Percentiles rank a stretch among this genome's conserved stretches.
Evolutionary conservation across 2,113 vertebrate genomes (phyloP).

Genomic region (Trogon surrucura): DNA sequence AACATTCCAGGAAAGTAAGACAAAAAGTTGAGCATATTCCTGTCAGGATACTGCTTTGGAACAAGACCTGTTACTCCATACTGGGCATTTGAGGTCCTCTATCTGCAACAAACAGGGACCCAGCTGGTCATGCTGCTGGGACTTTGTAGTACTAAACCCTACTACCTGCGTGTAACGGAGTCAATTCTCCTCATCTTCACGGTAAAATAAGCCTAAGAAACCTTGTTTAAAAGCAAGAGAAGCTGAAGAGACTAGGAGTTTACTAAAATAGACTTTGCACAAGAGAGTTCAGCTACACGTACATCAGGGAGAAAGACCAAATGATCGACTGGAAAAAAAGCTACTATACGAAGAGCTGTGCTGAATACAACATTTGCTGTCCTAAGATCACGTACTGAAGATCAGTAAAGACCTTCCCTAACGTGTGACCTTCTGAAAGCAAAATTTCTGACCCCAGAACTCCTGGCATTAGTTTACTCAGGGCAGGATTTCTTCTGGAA

Average conservation of each 20-base stretch:
- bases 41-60: not conserved
- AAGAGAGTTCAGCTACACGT: not conserved
- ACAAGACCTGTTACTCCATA: not conserved
- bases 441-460: not conserved
- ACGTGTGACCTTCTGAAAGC: not conserved
- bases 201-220: not conserved
- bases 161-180: not conserved
- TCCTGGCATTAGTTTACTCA: not conserved
- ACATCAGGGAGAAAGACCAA: not conserved
- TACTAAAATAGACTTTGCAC: not conserved
- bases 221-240: not conserved
- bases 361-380: not conserved
- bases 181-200: not conserved
- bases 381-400: not conserved
- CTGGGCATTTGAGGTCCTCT: not conserved
- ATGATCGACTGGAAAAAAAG: not conserved
- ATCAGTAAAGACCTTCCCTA: not conserved
- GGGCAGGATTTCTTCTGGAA: not conserved
- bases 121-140: not conserved
- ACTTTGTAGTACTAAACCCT: too few species aligned
- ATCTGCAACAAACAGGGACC: not conserved
- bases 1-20: not conserved
- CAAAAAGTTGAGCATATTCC: not conserved
- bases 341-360: not conserved
- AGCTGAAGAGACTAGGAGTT: not conserved